phyloP scores from a whole-genome alignment of 2,888 invertebrate genomes.

The Sinohyriopsis cumingii region DNA sequence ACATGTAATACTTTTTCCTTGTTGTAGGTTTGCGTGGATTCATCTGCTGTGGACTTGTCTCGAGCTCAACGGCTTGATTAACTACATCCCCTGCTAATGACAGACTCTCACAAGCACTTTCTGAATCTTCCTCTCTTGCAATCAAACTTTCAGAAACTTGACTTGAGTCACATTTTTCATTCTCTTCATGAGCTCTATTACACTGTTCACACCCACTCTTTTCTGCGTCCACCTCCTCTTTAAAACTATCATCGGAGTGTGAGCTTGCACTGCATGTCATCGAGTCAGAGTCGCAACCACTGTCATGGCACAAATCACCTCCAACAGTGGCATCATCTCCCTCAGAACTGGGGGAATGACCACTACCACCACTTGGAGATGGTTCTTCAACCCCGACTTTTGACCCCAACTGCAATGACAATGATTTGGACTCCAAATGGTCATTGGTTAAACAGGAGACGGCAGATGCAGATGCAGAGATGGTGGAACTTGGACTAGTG shows the following conservation, averaged over 20 bases:
- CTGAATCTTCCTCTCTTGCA: constrained; percentile 24
- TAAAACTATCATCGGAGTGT: constrained; percentile 26
- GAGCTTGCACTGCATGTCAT: constrained; percentile 21
- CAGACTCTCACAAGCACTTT: constrained; percentile 6
- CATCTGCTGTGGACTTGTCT: constrained; percentile 12
- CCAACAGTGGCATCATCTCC: constrained; percentile 5
- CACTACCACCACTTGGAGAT: too few relatives aligned
- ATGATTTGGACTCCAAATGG: too few relatives aligned
- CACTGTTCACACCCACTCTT: background rate
- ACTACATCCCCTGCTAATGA: constrained; percentile 4
- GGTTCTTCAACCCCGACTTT: too few relatives aligned
- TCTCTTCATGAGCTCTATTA: constrained; percentile 13
- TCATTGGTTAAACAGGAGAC: too few relatives aligned
- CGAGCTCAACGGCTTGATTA: constrained; percentile 13
- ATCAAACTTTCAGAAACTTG: constrained; percentile 37
- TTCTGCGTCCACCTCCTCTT: constrained; percentile 23
- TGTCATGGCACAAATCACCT: constrained; percentile 27
- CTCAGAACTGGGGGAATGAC: background rate
- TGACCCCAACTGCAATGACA: too few relatives aligned
- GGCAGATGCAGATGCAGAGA: too few relatives aligned
- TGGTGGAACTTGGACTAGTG: too few relatives aligned
- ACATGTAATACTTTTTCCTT: constrained; percentile 63
- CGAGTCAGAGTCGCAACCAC: constrained; percentile 51
- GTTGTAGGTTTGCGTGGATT: constrained; percentile 41
- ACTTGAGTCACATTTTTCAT: constrained; percentile 10